Evolutionary conservation across 2,797 vertebrate genomes (phyloP).

Genomic region (Semaprochilodus insignis): DNA sequence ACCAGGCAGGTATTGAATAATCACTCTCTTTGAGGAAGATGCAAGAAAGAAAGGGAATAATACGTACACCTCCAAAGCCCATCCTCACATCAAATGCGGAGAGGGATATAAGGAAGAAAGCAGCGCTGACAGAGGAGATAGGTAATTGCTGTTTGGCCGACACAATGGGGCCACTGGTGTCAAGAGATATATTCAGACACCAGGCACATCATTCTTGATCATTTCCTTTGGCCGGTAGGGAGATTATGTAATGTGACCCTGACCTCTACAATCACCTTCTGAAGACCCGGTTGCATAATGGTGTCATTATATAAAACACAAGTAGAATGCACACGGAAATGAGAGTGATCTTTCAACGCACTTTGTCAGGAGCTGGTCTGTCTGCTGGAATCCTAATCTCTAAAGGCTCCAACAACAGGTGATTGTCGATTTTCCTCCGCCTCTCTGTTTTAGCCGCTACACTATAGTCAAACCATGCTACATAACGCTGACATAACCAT

Average conservation of each 20-base stretch:
- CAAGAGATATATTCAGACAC: conserved; percentile 43
- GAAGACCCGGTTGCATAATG: conserved; percentile 25
- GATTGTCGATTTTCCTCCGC: background rate
- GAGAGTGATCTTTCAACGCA: background rate
- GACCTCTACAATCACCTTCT: conserved; percentile 8
- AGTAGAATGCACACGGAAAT: background rate
- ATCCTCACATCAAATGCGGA: conserved; percentile 21
- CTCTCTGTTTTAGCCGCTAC: background rate
- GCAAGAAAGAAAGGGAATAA: conserved; percentile 1
- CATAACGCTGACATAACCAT: no score
- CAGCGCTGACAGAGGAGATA: conserved; percentile 16
- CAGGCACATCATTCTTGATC: conserved; percentile 42
- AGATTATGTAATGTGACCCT: conserved; percentile 38
- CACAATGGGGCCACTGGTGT: conserved; percentile 44
- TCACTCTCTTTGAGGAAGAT: conserved; percentile 4
- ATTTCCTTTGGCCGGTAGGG: conserved; percentile 17
- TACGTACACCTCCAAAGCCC: conserved; percentile 23
- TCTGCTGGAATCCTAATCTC: background rate
- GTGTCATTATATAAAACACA: conserved; percentile 2
- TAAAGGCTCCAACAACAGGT: background rate
- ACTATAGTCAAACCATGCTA: no score
- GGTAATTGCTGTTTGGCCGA: conserved; percentile 43
- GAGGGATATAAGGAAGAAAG: conserved; percentile 17
- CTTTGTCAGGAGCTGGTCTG: conserved; percentile 4
- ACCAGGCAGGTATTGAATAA: conserved; percentile 26